These are phyloP conservation scores for Nymphalis urticae DNA, from an alignment of 2,888 invertebrate species.

Conservation along the genomic window DNA sequence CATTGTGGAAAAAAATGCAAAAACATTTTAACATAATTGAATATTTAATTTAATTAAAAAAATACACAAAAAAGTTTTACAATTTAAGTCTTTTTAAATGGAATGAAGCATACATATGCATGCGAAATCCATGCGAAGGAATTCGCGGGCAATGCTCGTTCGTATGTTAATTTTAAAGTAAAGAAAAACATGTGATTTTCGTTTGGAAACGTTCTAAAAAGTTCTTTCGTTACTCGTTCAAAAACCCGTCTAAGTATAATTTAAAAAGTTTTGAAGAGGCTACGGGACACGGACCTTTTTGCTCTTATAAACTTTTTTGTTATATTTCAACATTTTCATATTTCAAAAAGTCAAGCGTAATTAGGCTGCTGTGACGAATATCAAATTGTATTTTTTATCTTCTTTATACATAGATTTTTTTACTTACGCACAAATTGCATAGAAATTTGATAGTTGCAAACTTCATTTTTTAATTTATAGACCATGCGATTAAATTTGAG, in stretches of 20 bases:
- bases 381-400: too few species aligned
- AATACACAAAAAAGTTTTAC: background rate
- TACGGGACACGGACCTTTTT: conserved; percentile 31
- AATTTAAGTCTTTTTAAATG: conserved; percentile 1
- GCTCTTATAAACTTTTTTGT: conserved; percentile 36
- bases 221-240: conserved; percentile 21
- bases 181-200: conserved; percentile 2
- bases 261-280: conserved; percentile 30
- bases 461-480: background rate
- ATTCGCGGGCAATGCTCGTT: conserved; percentile 7
- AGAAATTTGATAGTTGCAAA: background rate
- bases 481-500: too few species aligned
- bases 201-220: conserved; percentile 13
- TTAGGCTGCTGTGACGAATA: conserved; percentile 18
- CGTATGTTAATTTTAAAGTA: conserved; percentile 8
- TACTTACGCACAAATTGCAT: background rate
- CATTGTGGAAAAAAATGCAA: background rate
- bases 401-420: too few species aligned
- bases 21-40: background rate
- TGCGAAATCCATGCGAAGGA: conserved; percentile 6
- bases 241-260: conserved; percentile 25
- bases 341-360: conserved; percentile 24
- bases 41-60: conserved; percentile 1
- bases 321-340: conserved; percentile 28
- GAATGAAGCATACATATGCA: conserved; percentile 1